Evolutionary conservation across 2,113 vertebrate genomes (phyloP).

Genomic region (Acrocephalus kingi): DNA sequence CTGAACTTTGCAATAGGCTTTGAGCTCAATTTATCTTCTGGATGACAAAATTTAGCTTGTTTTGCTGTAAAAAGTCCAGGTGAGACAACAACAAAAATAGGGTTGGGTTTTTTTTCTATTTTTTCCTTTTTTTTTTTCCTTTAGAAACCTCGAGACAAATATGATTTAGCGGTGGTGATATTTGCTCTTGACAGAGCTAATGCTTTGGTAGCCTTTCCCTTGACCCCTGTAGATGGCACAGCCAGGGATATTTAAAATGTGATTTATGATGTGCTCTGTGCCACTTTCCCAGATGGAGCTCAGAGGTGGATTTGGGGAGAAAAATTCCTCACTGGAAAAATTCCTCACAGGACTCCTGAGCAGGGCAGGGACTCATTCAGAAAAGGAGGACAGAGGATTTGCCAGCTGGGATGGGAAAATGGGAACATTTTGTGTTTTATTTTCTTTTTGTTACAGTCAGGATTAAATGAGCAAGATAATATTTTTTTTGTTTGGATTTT

Average conservation of each 20-base stretch:
- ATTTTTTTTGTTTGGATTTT: too few species aligned
- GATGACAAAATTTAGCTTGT: background rate
- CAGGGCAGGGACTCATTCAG: background rate
- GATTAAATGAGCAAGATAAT: background rate
- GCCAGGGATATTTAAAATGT: background rate
- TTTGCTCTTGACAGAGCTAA: conserved; percentile 21
- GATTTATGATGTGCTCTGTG: background rate
- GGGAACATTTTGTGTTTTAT: background rate
- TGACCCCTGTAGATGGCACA: background rate
- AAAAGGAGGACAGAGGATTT: fast-evolving
- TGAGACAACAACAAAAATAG: conserved; percentile 4
- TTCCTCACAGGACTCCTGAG: background rate
- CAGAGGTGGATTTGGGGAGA: background rate
- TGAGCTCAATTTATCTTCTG: background rate
- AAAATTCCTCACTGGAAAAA: background rate
- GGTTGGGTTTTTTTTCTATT: background rate
- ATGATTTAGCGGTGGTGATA: conserved; percentile 14
- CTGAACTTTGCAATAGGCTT: conserved; percentile 10
- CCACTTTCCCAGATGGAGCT: background rate
- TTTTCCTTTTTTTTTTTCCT: background rate
- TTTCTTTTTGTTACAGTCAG: background rate
- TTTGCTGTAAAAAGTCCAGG: conserved; percentile 11
- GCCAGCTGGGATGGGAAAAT: background rate
- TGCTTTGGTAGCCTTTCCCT: conserved; percentile 28
- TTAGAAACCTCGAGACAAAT: background rate